These are phyloP conservation scores for Eolophus roseicapilla DNA, from an alignment of 2,113 vertebrate species.

Conservation along the genomic window DNA sequence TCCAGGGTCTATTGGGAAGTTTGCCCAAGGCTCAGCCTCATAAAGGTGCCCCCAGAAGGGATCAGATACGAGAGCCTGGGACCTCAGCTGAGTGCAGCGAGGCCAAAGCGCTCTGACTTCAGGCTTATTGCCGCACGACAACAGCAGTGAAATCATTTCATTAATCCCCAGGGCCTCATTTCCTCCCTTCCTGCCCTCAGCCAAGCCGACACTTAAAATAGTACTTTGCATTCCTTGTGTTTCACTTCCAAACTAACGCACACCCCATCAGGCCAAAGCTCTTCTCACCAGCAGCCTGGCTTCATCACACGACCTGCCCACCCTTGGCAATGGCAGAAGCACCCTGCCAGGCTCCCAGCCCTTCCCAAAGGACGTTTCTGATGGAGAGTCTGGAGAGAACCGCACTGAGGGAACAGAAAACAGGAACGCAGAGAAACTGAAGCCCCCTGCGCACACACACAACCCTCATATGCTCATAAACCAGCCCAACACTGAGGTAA, in stretches of 20 bases:
- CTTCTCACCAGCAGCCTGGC: not conserved
- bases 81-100: not conserved
- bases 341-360: not conserved
- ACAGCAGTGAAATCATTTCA: constrained; percentile 46
- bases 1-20: not conserved
- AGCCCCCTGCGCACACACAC: not conserved
- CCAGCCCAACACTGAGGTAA: rapidly evolving
- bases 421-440: not conserved
- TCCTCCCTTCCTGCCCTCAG: constrained; percentile 24
- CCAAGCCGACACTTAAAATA: constrained; percentile 56
- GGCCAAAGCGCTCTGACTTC: constrained; percentile 19
- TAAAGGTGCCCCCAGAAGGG: not conserved
- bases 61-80: not conserved
- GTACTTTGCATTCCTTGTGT: not conserved
- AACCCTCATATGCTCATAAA: rapidly evolving
- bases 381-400: not conserved
- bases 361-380: not conserved
- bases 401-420: not conserved
- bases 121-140: constrained; percentile 11
- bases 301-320: not conserved
- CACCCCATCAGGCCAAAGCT: not conserved
- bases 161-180: constrained; percentile 13
- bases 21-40: not conserved
- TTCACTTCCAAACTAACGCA: constrained; percentile 27
- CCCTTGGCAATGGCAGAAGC: not conserved